Conservation (phyloP, 2,888 invertebrate species). For the Philereme vetulata region DNA sequence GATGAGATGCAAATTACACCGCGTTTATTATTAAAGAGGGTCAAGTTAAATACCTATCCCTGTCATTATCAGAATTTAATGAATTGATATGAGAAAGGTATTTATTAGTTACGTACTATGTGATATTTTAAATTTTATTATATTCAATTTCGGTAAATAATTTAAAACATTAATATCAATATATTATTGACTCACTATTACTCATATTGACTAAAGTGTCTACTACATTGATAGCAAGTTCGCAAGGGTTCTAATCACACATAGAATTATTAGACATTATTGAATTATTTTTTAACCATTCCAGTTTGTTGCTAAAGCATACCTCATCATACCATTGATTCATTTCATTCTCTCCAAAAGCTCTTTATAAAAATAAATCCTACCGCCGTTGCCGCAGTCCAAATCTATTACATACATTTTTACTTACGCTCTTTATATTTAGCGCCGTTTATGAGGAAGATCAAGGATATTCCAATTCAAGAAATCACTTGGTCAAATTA, state of each 20-base stretch:
- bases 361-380: slow-evolving; percentile 15
- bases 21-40: slow-evolving; percentile 13
- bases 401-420: slow-evolving; percentile 2
- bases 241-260: slow-evolving; percentile 19
- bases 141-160: slow-evolving; percentile 7
- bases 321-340: slow-evolving; percentile 30
- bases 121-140: slow-evolving; percentile 21
- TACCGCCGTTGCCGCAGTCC: slow-evolving; percentile 16
- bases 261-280: slow-evolving; percentile 11
- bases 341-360: slow-evolving; percentile 22
- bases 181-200: slow-evolving; percentile 20
- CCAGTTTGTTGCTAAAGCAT: slow-evolving; percentile 22
- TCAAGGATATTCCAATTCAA: neutral
- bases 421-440: neutral
- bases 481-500: slow-evolving; percentile 5
- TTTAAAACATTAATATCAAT: slow-evolving; percentile 23
- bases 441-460: neutral
- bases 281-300: slow-evolving; percentile 14
- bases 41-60: slow-evolving; percentile 20
- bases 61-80: slow-evolving; percentile 27
- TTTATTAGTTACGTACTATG: slow-evolving; percentile 15
- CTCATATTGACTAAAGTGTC: slow-evolving; percentile 6
- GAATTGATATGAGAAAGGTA: slow-evolving; percentile 27
- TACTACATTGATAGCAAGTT: slow-evolving; percentile 17
- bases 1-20: neutral